phyloP scores from a whole-genome alignment of 2,797 vertebrate species.

The Chaenodraco wilsoni region DNA sequence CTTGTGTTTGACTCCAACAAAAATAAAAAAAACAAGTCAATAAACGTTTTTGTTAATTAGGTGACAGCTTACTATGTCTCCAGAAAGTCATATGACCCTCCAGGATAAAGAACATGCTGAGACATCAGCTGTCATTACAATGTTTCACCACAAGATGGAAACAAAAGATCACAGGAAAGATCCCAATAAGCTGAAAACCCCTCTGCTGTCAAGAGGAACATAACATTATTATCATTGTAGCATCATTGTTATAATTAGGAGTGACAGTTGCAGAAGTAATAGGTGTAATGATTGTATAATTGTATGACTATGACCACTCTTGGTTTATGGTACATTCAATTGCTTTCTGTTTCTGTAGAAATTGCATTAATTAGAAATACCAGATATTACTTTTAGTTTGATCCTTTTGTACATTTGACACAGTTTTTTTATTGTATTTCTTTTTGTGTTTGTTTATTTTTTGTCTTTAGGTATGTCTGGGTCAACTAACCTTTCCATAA shows the following conservation, averaged over 20 bases:
- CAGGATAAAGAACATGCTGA: background rate
- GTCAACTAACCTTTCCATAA: background rate
- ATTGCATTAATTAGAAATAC: background rate
- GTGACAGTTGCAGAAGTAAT: background rate
- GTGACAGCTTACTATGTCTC: background rate
- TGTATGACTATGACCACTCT: background rate
- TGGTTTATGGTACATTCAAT: background rate
- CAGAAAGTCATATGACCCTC: background rate
- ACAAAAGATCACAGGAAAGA: constrained; percentile 43
- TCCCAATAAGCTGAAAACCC: background rate
- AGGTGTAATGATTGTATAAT: background rate
- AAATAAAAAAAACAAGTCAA: background rate
- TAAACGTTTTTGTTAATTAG: background rate
- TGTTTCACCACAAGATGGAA: constrained; percentile 70
- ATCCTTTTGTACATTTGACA: background rate
- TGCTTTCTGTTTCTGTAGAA: background rate
- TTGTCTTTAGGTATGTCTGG: background rate
- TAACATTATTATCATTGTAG: background rate
- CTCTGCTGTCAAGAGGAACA: background rate
- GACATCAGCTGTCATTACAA: constrained; percentile 18
- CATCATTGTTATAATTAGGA: background rate
- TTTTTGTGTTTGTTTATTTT: background rate
- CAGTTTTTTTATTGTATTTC: background rate
- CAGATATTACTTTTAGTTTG: background rate
- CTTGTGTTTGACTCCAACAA: background rate